These are phyloP conservation scores for Synanthedon tipuliformis DNA, from an alignment of 2,888 invertebrate species.

Conservation along the genomic window DNA sequence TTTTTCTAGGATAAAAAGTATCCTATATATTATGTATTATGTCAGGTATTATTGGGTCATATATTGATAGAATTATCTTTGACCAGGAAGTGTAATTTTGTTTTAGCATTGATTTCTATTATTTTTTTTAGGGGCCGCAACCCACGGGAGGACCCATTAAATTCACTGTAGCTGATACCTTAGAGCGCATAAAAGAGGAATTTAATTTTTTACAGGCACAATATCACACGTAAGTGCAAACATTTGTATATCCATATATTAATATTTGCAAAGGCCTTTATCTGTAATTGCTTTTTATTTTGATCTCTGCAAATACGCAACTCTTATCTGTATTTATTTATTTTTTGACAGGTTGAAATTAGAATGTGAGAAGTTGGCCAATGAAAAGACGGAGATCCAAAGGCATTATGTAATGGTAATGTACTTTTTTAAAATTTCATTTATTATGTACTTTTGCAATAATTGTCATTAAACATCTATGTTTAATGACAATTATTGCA, in stretches of 20 bases:
- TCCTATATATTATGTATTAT: no score
- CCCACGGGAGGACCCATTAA: slow-evolving; percentile 92
- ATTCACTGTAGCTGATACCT: slow-evolving; percentile 91
- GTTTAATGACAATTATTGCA: no score
- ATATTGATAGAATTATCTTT: no score
- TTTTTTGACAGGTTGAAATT: slow-evolving; percentile 83
- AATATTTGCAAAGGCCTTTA: background rate
- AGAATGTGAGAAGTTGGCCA: slow-evolving; percentile 97
- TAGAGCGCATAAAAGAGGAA: slow-evolving; percentile 96
- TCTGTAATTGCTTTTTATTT: background rate
- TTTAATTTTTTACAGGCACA: slow-evolving; percentile 95
- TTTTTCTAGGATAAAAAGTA: no score
- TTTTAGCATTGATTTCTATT: slow-evolving; percentile 4
- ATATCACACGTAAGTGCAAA: slow-evolving; percentile 87
- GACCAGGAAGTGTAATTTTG: no score
- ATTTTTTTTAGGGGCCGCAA: slow-evolving; percentile 77
- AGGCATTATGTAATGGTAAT: slow-evolving; percentile 98
- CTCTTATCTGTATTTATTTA: slow-evolving; percentile 1
- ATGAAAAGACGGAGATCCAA: slow-evolving; percentile 99
- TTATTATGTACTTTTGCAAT: background rate
- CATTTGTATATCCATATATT: background rate
- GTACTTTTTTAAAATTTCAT: background rate
- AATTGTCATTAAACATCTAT: no score
- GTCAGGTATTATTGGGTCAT: no score
- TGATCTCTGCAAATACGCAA: background rate